These are phyloP conservation scores for Falco concolor DNA, from an alignment of 2,797 vertebrate species.

Conservation along the genomic window DNA sequence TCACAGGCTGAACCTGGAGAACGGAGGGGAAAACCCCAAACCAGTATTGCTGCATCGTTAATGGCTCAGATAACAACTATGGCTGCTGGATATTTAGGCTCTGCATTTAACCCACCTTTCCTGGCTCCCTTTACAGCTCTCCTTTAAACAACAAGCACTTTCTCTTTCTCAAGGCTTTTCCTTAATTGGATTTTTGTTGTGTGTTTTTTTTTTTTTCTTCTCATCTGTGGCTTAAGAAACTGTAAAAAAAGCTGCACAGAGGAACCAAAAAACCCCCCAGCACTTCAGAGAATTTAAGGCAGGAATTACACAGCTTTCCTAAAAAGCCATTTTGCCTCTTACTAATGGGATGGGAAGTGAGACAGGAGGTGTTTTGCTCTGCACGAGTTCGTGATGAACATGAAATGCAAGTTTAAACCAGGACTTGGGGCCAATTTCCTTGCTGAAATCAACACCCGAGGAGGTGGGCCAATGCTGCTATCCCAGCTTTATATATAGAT, in stretches of 20 bases:
- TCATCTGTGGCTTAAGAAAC: not conserved
- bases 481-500: not conserved
- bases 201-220: not conserved
- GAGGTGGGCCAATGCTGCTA: not conserved
- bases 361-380: not conserved
- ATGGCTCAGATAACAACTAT: conserved; percentile 9
- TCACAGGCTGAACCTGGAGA: not conserved
- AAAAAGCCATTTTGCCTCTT: not conserved
- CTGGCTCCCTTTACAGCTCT: conserved; percentile 17
- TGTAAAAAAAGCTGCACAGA: not conserved
- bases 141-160: conserved; percentile 10
- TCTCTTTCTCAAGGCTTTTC: conserved; percentile 45
- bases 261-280: not conserved
- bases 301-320: not conserved
- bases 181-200: conserved; percentile 26
- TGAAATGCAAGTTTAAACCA: not conserved
- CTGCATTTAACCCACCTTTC: not conserved
- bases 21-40: conserved; percentile 53
- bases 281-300: not conserved
- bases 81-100: conserved; percentile 19
- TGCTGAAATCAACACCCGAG: not conserved
- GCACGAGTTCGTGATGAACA: not conserved
- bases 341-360: not conserved
- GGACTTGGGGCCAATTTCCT: not conserved
- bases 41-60: not conserved